A percentile compares a stretch with the other conserved stretches of the same genome.
These are phyloP conservation scores for Lateolabrax maculatus DNA, from an alignment of 2,797 vertebrate species.

Conservation along the genomic window DNA sequence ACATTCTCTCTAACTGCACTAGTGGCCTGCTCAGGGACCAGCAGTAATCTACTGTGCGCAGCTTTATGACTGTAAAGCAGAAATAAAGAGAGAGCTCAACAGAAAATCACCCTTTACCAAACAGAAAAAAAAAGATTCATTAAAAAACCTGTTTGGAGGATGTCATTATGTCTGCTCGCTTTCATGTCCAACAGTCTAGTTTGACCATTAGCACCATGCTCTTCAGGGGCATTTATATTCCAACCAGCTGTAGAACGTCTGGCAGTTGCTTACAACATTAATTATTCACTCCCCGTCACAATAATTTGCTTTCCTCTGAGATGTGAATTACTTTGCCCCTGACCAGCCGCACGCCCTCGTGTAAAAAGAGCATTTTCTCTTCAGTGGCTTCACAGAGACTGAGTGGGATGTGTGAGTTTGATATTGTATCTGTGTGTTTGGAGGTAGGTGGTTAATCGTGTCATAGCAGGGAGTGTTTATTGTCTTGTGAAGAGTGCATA, in stretches of 20 bases:
- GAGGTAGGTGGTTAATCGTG: conserved; percentile 54
- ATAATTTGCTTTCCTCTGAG: conserved; percentile 72
- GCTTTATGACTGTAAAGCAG: conserved; percentile 33
- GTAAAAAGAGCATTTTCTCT: conserved; percentile 51
- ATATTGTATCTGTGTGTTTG: conserved; percentile 53
- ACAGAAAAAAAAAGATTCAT: conserved; percentile 5
- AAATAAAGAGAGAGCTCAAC: conserved; percentile 12
- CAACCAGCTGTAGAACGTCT: conserved; percentile 67
- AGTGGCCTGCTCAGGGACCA: conserved; percentile 12
- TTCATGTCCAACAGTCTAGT: conserved; percentile 42
- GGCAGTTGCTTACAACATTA: conserved; percentile 65
- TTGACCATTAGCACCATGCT: conserved; percentile 38
- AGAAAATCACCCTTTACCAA: conserved; percentile 9
- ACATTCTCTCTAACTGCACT: conserved; percentile 5
- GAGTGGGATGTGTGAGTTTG: conserved; percentile 48
- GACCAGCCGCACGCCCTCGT: conserved; percentile 51
- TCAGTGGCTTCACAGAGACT: conserved; percentile 34
- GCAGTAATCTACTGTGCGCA: conserved; percentile 15
- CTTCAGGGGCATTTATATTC: conserved; percentile 66
- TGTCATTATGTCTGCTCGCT: conserved; percentile 10
- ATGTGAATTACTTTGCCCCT: conserved; percentile 65
- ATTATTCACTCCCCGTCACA: conserved; percentile 71
- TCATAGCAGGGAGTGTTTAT: conserved; percentile 54
- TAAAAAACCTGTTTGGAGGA: conserved; percentile 23
- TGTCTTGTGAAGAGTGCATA: conserved; percentile 51